Evolutionary conservation across 2,888 invertebrate genomes (phyloP).

Genomic region (Tryphoninae sp.): DNA sequence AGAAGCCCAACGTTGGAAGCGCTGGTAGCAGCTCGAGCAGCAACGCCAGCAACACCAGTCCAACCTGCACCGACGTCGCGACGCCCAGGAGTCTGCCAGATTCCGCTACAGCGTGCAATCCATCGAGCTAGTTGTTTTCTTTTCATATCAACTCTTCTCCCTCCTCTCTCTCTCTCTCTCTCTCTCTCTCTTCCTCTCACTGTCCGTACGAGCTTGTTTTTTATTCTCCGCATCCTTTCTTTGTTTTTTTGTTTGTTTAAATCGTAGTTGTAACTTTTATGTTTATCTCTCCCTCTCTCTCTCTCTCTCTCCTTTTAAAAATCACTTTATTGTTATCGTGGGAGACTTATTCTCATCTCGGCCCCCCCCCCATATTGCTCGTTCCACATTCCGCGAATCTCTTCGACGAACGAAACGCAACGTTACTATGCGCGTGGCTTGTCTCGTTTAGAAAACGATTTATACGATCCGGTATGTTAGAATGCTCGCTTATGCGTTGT

Average conservation of each 20-base stretch:
- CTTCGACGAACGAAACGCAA: slow-evolving; percentile 25
- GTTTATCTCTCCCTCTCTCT: background rate
- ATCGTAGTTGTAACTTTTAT: background rate
- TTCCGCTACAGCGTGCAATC: slow-evolving; percentile 68
- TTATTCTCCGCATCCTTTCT: background rate
- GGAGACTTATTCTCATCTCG: slow-evolving; percentile 38
- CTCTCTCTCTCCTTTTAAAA: slow-evolving; percentile 2
- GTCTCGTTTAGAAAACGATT: slow-evolving; percentile 58
- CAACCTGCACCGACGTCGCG: slow-evolving; percentile 62
- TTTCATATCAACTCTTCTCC: background rate
- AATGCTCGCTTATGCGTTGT: background rate
- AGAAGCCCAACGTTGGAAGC: slow-evolving; percentile 86
- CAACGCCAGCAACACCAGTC: slow-evolving; percentile 65
- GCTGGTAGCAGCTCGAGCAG: slow-evolving; percentile 70
- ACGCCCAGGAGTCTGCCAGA: slow-evolving; percentile 61
- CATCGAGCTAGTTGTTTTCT: slow-evolving; percentile 73
- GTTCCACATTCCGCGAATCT: slow-evolving; percentile 46
- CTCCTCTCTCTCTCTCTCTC: slow-evolving; percentile 9
- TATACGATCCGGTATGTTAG: slow-evolving; percentile 25
- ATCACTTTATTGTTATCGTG: background rate
- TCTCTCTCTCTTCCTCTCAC: no score
- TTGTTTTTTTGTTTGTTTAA: background rate
- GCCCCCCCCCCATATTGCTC: slow-evolving; percentile 19
- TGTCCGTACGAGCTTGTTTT: background rate
- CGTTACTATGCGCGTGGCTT: slow-evolving; percentile 37